Evolutionary conservation across 2,888 invertebrate species (phyloP).

Genomic region (Polydrusus tereticollis): DNA sequence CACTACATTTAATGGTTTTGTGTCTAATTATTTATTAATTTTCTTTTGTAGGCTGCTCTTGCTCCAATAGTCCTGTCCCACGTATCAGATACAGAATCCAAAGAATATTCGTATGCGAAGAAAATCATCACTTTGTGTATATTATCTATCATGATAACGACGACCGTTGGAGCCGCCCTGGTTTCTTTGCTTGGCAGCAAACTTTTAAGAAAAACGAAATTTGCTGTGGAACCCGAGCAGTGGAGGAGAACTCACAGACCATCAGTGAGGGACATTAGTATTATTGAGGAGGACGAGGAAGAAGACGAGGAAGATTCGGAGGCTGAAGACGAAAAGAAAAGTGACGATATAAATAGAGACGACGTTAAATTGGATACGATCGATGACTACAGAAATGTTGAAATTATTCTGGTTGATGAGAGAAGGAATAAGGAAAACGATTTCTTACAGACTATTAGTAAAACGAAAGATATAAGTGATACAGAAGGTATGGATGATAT

Average conservation of each 20-base stretch:
- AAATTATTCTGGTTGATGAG: neutral
- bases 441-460: neutral
- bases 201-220: slow-evolving; percentile 82
- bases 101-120: slow-evolving; percentile 74
- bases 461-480: neutral
- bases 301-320: slow-evolving; percentile 68
- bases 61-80: slow-evolving; percentile 69
- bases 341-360: neutral
- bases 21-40: neutral
- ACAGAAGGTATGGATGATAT: neutral
- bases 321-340: slow-evolving; percentile 3
- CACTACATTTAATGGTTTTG: neutral
- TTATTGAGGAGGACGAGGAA: slow-evolving; percentile 86
- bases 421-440: neutral
- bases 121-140: slow-evolving; percentile 83
- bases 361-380: neutral
- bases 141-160: slow-evolving; percentile 86
- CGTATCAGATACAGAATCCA: slow-evolving; percentile 67
- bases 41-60: slow-evolving; percentile 47
- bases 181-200: slow-evolving; percentile 83
- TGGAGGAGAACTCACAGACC: slow-evolving; percentile 87
- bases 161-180: slow-evolving; percentile 85
- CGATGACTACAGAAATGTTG: neutral
- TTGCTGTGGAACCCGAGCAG: slow-evolving; percentile 71
- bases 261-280: slow-evolving; percentile 87